These are phyloP conservation scores for Hippopotamus amphibius DNA, from an alignment of 2,113 vertebrate genomes.

Conservation along the genomic window DNA sequence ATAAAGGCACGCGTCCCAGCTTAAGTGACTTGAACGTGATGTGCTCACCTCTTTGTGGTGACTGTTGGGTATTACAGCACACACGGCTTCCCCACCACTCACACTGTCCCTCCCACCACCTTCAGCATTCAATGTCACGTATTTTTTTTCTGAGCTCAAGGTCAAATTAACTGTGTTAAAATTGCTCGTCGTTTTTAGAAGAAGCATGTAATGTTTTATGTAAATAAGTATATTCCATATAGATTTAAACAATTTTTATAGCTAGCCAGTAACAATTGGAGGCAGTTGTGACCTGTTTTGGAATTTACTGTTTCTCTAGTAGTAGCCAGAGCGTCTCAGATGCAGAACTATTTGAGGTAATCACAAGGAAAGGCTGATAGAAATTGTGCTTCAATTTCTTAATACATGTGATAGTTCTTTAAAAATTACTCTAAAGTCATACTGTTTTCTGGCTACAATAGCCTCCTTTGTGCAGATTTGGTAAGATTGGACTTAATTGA, in stretches of 20 bases:
- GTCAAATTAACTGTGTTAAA: background rate
- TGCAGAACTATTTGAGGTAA: background rate
- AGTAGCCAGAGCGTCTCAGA: background rate
- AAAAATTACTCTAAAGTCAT: background rate
- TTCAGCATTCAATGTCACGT: fast-evolving
- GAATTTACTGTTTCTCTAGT: background rate
- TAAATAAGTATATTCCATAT: background rate
- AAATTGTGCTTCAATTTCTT: slow-evolving; percentile 16
- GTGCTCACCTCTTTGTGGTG: slow-evolving; percentile 66
- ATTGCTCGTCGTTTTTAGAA: background rate
- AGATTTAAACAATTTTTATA: background rate
- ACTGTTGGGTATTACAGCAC: background rate
- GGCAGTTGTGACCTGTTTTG: background rate
- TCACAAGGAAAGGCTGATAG: slow-evolving; percentile 2
- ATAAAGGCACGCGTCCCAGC: background rate
- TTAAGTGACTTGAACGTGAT: background rate
- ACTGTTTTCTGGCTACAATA: background rate
- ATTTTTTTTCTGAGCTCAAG: background rate
- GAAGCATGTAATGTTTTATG: background rate
- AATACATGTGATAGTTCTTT: background rate
- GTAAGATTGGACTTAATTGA: slow-evolving; percentile 25
- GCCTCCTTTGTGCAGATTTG: background rate
- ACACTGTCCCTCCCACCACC: fast-evolving
- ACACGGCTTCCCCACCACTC: fast-evolving
- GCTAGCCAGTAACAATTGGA: background rate